Base-by-base conservation (phyloP, 1,140 invertebrate genomes). In the Polyergus mexicanus region DNA sequence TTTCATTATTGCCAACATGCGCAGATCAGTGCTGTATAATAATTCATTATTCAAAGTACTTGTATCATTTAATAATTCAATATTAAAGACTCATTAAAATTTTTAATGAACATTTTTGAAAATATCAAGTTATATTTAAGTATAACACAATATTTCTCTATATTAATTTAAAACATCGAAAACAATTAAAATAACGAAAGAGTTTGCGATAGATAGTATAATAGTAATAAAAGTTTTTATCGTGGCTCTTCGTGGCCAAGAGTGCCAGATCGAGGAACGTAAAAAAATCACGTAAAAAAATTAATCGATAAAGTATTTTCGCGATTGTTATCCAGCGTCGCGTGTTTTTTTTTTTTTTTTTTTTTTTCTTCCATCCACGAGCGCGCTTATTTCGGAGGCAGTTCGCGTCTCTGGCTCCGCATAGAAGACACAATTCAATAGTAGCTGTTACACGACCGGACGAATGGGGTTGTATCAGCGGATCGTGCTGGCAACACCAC, bases 341-440 rank as follows among this genome's bases (percentile, higher is more conserved):
- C 54, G 35, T 62, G 77, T 62, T 85, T 71, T 13, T 38, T 56
- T 44, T 51, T 10, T 13, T 56, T 44, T 51, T 10, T 13, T 62
- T 85, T 71, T 13, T 38, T 56, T 44, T 51, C 6, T 13, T 16
- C 7, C 41, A 32, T 62, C 11, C 28, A 71, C 19, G 25, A 58
- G 62, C 6, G 74, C 38, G 38, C 13, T 54, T 58, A 68, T 78
- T 58, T 65, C 44, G 35, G 28, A 74, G 41, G 68, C 77, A 63
- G 2, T 5, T 69, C 54, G 25, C 54, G 85, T 84, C 77, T 84
- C 84, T 84, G 65, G 54, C 72, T 84, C 75, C 56, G 60, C 81
- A 56, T 41, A 51, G 54, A 77, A 51, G 65, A 25, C 35, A 44
- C 47, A n/a, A 35, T 60, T 58, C 71, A 81, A 71, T 62, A 60